Conservation (phyloP, 2,888 invertebrate genomes). For the Ceramica pisi region DNA sequence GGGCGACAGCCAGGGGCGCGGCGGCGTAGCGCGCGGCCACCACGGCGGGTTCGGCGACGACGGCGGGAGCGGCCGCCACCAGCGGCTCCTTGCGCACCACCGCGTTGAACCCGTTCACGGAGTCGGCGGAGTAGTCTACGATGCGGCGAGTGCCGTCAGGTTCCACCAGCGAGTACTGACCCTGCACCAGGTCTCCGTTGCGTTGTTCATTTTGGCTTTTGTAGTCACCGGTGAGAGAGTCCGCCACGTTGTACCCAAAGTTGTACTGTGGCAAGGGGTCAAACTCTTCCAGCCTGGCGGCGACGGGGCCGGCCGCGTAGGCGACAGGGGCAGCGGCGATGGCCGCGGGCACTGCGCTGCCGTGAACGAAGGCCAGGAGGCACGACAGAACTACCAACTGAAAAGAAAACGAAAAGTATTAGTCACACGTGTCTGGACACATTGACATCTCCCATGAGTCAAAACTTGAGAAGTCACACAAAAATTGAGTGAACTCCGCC, state of each 20-base stretch:
- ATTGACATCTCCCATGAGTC: background rate
- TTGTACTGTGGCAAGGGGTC: constrained; percentile 91
- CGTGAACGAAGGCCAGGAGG: constrained; percentile 80
- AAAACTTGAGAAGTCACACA: no score
- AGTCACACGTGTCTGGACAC: background rate
- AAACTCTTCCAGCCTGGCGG: constrained; percentile 84
- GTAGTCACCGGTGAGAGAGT: constrained; percentile 86
- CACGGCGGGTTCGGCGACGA: constrained; percentile 80
- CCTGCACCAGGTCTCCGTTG: constrained; percentile 89
- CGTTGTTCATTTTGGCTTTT: constrained; percentile 88
- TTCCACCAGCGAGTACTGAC: constrained; percentile 85
- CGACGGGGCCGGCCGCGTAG: constrained; percentile 76
- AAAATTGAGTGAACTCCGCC: background rate
- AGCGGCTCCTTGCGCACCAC: constrained; percentile 85
- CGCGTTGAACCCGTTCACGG: constrained; percentile 86
- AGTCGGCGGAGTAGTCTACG: constrained; percentile 85
- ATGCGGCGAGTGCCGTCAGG: constrained; percentile 84
- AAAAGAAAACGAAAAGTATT: constrained; percentile 47
- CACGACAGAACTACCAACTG: constrained; percentile 86
- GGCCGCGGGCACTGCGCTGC: constrained; percentile 81
- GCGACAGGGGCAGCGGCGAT: constrained; percentile 77
- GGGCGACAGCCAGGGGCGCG: constrained; percentile 67
- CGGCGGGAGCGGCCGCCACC: constrained; percentile 79
- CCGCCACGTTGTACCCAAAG: constrained; percentile 86
- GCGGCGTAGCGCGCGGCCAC: constrained; percentile 73